phyloP scores from a whole-genome alignment of 1,140 invertebrate species.

The Dufourea novaeangliae region DNA sequence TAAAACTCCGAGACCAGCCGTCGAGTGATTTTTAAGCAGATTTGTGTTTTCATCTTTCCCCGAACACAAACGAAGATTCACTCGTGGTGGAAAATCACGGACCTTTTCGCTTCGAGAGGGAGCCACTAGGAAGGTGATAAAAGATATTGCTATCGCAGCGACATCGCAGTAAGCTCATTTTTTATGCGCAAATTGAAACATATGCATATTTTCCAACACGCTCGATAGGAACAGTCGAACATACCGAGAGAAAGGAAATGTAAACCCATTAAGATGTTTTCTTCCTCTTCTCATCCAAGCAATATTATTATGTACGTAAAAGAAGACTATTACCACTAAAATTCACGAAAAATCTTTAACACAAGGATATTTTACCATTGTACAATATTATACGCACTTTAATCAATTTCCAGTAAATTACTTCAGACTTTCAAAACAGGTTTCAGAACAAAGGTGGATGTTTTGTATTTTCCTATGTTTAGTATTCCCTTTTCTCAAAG shows the following conservation, averaged over 20 bases:
- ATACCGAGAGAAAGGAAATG: background rate
- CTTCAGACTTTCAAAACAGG: too few relatives aligned
- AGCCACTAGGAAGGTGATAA: conserved; percentile 26
- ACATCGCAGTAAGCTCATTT: conserved; percentile 27
- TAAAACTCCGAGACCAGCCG: conserved; percentile 30
- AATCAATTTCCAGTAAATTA: background rate
- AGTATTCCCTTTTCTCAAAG: background rate
- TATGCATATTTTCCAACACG: background rate
- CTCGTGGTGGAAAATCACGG: conserved; percentile 14
- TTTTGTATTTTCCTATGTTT: too few relatives aligned
- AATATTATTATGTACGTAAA: too few relatives aligned
- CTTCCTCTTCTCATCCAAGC: too few relatives aligned
- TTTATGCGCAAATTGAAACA: conserved; percentile 18
- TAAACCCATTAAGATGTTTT: background rate
- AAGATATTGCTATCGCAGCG: conserved; percentile 23
- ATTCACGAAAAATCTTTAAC: background rate
- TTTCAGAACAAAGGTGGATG: too few relatives aligned
- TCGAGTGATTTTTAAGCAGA: conserved; percentile 32
- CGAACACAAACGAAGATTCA: conserved; percentile 47
- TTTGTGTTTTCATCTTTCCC: conserved; percentile 33
- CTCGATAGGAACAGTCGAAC: background rate
- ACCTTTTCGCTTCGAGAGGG: conserved; percentile 30
- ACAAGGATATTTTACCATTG: background rate
- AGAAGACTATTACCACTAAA: too few relatives aligned
- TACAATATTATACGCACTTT: too few relatives aligned